A percentile compares a stretch with the other conserved stretches of the same genome.
These are phyloP conservation scores for Serrognathus titanus DNA, from an alignment of 2,888 invertebrate species.

Conservation along the genomic window DNA sequence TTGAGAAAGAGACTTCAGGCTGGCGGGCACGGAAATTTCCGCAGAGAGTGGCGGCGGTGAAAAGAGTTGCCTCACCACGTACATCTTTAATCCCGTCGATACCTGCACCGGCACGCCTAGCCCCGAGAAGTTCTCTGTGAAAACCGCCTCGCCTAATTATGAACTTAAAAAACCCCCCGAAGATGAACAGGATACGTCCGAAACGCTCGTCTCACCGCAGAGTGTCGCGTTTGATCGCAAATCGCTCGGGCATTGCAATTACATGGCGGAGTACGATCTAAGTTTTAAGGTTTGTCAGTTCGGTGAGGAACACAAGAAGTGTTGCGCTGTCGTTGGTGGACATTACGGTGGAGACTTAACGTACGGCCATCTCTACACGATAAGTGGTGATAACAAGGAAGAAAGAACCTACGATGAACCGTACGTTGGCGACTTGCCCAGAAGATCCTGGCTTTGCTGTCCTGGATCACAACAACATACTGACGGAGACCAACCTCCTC, in stretches of 20 bases:
- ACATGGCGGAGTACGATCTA: slow-evolving; percentile 30
- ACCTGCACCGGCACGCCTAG: slow-evolving; percentile 60
- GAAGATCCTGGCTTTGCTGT: slow-evolving; percentile 53
- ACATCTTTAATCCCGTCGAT: slow-evolving; percentile 56
- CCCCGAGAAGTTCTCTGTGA: slow-evolving; percentile 49
- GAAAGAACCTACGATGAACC: slow-evolving; percentile 50
- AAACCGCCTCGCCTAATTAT: slow-evolving; percentile 12
- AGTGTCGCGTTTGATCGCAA: slow-evolving; percentile 29
- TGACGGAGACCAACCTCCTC: slow-evolving; percentile 42
- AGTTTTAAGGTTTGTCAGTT: slow-evolving; percentile 33
- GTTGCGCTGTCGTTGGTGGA: slow-evolving; percentile 37
- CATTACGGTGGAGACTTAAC: slow-evolving; percentile 39
- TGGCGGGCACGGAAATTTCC: slow-evolving; percentile 41
- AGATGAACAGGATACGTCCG: slow-evolving; percentile 27
- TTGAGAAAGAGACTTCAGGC: slow-evolving; percentile 30
- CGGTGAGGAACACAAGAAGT: slow-evolving; percentile 37
- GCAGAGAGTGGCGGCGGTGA: slow-evolving; percentile 37
- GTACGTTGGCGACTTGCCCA: slow-evolving; percentile 44
- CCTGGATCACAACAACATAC: slow-evolving; percentile 45
- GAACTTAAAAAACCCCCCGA: slow-evolving; percentile 24
- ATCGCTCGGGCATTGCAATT: slow-evolving; percentile 32
- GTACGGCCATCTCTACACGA: slow-evolving; percentile 50
- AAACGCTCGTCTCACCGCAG: slow-evolving; percentile 30
- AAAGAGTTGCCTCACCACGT: slow-evolving; percentile 48
- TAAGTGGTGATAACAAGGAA: slow-evolving; percentile 49